Evolutionary conservation across 2,888 invertebrate genomes (phyloP).

Genomic region (Orthosia cruda): DNA sequence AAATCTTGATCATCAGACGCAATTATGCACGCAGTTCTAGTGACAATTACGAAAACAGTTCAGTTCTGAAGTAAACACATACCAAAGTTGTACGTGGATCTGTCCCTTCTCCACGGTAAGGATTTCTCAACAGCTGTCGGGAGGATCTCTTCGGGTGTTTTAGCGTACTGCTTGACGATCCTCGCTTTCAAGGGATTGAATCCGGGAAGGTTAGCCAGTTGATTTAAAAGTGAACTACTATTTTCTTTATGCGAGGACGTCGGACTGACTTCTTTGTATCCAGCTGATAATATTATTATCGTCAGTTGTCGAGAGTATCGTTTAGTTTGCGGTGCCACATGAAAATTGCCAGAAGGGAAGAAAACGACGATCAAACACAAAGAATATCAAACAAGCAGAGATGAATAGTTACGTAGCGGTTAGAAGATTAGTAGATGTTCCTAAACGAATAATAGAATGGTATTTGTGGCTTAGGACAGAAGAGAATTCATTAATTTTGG

Average conservation of each 20-base stretch:
- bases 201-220: conserved; percentile 93
- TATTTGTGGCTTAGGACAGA: conserved; percentile 62
- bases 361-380: conserved; percentile 90
- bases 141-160: conserved; percentile 92
- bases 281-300: conserved; percentile 85
- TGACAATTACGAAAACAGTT: conserved; percentile 74
- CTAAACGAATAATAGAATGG: conserved; percentile 50
- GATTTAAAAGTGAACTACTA: conserved; percentile 94
- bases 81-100: conserved; percentile 94
- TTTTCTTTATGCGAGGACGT: conserved; percentile 92
- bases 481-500: conserved; percentile 33
- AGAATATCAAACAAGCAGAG: conserved; percentile 86
- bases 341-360: conserved; percentile 91
- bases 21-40: conserved; percentile 71
- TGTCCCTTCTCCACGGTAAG: conserved; percentile 96
- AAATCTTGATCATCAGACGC: conserved; percentile 81
- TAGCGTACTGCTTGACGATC: conserved; percentile 94
- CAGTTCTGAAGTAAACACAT: conserved; percentile 88
- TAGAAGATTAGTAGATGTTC: conserved; percentile 52
- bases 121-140: conserved; percentile 96
- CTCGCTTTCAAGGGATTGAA: conserved; percentile 94
- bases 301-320: conserved; percentile 86
- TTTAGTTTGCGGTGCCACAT: conserved; percentile 89
- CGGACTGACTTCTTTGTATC: conserved; percentile 91
- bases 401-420: conserved; percentile 74